phyloP scores from a whole-genome alignment of 37 sponge, comb jelly and placozoan genomes.

The Spongilla lacustris region DNA sequence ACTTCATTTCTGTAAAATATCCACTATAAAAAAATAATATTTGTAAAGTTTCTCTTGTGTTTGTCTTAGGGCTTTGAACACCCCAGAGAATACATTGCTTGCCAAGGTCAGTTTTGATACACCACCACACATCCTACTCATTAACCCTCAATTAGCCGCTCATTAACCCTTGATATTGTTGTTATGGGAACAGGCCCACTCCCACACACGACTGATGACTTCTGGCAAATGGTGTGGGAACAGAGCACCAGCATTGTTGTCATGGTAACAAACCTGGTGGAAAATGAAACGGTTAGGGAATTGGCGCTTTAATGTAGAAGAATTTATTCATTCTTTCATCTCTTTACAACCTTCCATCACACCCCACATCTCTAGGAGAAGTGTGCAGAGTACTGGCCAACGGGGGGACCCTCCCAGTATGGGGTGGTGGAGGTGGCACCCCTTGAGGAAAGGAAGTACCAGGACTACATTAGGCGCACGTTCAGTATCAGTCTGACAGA shows the following conservation, averaged over 20 bases:
- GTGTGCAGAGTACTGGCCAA: slow-evolving; percentile 85
- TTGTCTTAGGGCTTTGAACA: slow-evolving; percentile 70
- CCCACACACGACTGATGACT: slow-evolving; percentile 71
- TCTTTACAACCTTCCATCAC: not conserved
- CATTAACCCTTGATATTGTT: not conserved
- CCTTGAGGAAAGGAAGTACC: slow-evolving; percentile 36
- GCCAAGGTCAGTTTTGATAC: slow-evolving; percentile 57
- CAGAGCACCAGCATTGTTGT: slow-evolving; percentile 55
- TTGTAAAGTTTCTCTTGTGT: no score
- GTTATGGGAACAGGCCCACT: slow-evolving; percentile 50
- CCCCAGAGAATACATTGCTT: slow-evolving; percentile 80
- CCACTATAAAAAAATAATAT: not conserved
- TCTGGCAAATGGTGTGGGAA: slow-evolving; percentile 93
- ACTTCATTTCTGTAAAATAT: slow-evolving; percentile 77
- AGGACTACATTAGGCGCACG: slow-evolving; percentile 70
- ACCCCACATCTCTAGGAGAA: slow-evolving; percentile 22
- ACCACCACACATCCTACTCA: not conserved
- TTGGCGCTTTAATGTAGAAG: not conserved
- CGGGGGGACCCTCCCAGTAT: not conserved
- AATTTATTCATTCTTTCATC: no score
- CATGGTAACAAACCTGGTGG: slow-evolving; percentile 66
- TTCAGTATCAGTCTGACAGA: slow-evolving; percentile 35
- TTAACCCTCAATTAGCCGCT: no score
- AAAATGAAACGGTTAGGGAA: slow-evolving; percentile 39
- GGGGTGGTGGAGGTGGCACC: slow-evolving; percentile 17